Percentiles rank a stretch among this genome's conserved stretches.
phyloP scores from a whole-genome alignment of 2,797 vertebrate genomes.

The Malacoctenus gilli region DNA sequence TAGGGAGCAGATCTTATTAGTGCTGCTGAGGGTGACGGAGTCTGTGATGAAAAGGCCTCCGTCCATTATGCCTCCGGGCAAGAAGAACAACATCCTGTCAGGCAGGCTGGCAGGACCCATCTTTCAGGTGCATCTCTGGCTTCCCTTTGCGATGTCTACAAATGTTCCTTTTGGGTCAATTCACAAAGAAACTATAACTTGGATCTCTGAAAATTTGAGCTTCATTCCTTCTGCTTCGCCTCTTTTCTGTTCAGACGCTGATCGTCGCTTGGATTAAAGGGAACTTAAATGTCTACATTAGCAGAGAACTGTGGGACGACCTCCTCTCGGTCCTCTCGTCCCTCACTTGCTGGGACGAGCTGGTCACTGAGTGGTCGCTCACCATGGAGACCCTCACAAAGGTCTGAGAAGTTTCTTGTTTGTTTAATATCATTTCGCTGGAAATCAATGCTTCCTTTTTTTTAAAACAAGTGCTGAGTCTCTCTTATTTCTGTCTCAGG shows the following conservation, averaged over 20 bases:
- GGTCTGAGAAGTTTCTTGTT: conserved; percentile 40
- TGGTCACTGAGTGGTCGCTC: conserved; percentile 98
- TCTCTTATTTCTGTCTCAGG: conserved; percentile 61
- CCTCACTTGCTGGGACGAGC: conserved; percentile 97
- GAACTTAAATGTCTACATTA: conserved; percentile 98
- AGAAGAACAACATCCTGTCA: conserved; percentile 92
- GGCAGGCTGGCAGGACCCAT: conserved; percentile 94
- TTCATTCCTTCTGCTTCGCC: too few species aligned
- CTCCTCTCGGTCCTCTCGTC: conserved; percentile 94
- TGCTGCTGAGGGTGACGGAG: conserved; percentile 96
- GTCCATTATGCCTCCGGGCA: conserved; percentile 92
- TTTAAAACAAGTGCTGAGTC: too few species aligned
- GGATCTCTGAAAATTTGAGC: too few species aligned
- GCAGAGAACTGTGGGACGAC: conserved; percentile 97
- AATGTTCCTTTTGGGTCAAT: too few species aligned
- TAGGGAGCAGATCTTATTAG: conserved; percentile 97
- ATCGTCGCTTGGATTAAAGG: conserved; percentile 99
- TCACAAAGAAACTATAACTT: too few species aligned
- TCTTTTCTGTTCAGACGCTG: conserved; percentile 85
- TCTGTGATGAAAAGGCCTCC: conserved; percentile 96
- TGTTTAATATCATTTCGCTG: background rate
- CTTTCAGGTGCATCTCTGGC: conserved; percentile 86
- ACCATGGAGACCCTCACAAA: conserved; percentile 99
- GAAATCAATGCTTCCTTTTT: background rate
- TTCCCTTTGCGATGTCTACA: too few species aligned